Percentiles rank a stretch among this genome's conserved stretches.
These are phyloP conservation scores for Tamandua tetradactyla DNA, from an alignment of 2,797 vertebrate genomes.

Conservation along the genomic window DNA sequence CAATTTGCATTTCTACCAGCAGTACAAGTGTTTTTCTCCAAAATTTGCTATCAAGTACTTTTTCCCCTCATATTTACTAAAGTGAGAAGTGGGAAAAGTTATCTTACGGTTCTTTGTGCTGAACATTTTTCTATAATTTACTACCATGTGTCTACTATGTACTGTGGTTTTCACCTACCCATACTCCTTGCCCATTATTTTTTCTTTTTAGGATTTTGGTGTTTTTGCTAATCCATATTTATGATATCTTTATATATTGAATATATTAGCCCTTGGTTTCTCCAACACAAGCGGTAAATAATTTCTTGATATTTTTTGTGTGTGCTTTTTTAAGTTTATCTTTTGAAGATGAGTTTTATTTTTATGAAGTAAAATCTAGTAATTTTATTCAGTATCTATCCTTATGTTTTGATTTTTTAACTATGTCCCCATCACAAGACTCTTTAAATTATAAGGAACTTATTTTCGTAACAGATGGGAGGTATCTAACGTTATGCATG, in stretches of 20 bases:
- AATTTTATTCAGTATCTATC: background rate
- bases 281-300: background rate
- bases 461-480: too few relatives aligned
- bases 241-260: background rate
- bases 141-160: background rate
- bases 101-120: background rate
- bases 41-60: background rate
- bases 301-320: background rate
- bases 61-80: background rate
- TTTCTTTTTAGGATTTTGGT: background rate
- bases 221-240: background rate
- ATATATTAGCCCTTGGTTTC: background rate
- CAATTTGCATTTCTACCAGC: background rate
- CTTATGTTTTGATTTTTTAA: background rate
- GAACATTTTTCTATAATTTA: background rate
- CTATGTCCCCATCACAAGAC: background rate
- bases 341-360: background rate
- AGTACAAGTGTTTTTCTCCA: background rate
- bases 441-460: too few relatives aligned
- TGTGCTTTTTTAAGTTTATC: background rate
- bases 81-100: background rate
- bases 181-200: background rate
- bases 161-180: background rate
- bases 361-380: background rate
- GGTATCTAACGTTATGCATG: too few relatives aligned